Evolutionary conservation across 2,797 vertebrate species (phyloP), one percentile per base, ranked within the genome.

Genomic region (Gymnothorax javanicus): DNA sequence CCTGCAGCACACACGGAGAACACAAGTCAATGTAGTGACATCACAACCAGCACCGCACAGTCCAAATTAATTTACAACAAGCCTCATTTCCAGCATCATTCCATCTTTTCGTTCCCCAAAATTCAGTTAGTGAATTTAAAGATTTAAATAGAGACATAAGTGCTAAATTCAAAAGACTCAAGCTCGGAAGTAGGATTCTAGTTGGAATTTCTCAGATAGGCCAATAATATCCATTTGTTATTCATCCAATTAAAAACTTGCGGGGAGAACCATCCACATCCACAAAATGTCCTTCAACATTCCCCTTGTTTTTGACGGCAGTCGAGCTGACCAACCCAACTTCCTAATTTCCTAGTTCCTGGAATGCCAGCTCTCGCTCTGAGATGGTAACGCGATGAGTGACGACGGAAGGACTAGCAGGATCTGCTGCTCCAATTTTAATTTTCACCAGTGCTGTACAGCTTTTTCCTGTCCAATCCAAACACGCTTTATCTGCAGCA

Each of bases 1-100:
- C 98, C 99, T 99, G 83, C 50, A 82, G 33, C 7, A 52, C 85
- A 77, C 9, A 11, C 15, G 5, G 7, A 5, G 11, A 73, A 2
- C 13, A 17, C 13, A 9, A 56, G 15, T 17, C 6, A 20, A 81
- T 54, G 77, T 2, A 27, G 20, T 50, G 73, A 50, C 73, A 75
- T 17, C 13, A 50, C 33, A 50, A 50, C 73, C 33, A 50, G 27
- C 33, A 20, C 33, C 43, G 13, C n/a, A 20, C 50, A 52, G 43
- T 50, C 54, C 43, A 79, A 79, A 56, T n/a, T 23, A 17, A 23
- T n/a, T 54, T 7, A 56, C 50, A 56, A 17, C 17, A 81, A 81
- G 7, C 23, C 75, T 79, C 17, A 20, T 15, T 75, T 50, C 71
- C 73, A 4, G 11, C 27, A 17, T 75, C 27, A 75, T 75, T 75